Evolutionary conservation across 2,113 vertebrate genomes (phyloP).

Genomic region (Daphoenositta chrysoptera): DNA sequence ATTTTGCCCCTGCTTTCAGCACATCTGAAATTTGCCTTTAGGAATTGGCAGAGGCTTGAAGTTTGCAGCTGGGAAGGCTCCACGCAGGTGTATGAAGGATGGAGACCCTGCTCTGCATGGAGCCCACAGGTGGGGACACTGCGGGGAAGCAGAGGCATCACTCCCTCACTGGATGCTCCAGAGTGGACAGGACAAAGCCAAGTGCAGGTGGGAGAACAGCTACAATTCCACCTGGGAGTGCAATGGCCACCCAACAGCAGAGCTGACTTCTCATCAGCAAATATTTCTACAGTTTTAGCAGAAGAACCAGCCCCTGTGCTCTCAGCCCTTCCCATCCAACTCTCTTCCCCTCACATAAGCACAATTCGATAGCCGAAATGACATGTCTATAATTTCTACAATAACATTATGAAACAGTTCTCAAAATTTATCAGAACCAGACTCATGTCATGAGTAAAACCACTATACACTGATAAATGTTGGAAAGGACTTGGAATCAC

Average conservation of each 20-base stretch:
- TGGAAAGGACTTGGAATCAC: neutral
- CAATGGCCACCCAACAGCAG: neutral
- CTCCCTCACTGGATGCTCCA: accelerated
- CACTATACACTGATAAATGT: neutral
- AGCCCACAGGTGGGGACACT: neutral
- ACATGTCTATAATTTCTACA: neutral
- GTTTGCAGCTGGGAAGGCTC: neutral
- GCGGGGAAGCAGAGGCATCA: neutral
- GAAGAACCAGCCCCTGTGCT: neutral
- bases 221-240: neutral
- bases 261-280: neutral
- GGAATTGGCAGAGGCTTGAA: neutral
- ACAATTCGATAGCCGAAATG: neutral
- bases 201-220: neutral
- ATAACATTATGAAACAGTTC: neutral
- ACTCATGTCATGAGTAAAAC: neutral
- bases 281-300: neutral
- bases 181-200: neutral
- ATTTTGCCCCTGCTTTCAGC: neutral
- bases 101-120: neutral
- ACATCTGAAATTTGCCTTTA: neutral
- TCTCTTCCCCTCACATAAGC: neutral
- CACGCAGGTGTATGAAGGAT: neutral
- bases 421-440: conserved; percentile 17
- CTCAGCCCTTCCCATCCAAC: neutral